A percentile compares a stretch with the other conserved stretches of the same genome.
These are phyloP conservation scores for Vulpes ferrilata DNA, from an alignment of 2,113 vertebrate species.

Conservation along the genomic window DNA sequence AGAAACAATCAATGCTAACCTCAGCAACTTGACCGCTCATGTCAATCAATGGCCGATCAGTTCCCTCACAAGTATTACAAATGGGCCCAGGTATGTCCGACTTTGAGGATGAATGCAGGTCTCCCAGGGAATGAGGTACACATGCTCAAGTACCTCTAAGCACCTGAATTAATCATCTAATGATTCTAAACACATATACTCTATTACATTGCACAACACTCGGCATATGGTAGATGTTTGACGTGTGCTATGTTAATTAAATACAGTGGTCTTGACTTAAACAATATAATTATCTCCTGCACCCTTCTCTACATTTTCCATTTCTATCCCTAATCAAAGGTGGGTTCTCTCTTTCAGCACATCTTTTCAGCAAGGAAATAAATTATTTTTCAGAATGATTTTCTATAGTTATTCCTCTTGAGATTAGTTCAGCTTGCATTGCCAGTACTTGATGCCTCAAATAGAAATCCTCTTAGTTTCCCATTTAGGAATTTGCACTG, in stretches of 20 bases:
- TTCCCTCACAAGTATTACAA: neutral
- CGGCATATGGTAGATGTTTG: neutral
- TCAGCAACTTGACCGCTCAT: neutral
- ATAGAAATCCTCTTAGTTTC: slow-evolving; percentile 11
- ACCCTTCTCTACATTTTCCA: neutral
- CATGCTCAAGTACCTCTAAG: neutral
- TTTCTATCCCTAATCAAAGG: neutral
- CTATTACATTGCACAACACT: neutral
- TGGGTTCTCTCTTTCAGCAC: neutral
- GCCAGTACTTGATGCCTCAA: neutral
- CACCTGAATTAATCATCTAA: neutral
- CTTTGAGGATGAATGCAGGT: neutral
- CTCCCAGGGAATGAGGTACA: neutral
- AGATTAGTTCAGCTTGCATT: neutral
- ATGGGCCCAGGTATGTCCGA: neutral
- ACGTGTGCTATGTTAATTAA: neutral
- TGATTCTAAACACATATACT: neutral
- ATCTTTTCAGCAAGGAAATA: neutral
- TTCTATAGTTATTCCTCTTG: slow-evolving; percentile 33
- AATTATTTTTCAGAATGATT: neutral
- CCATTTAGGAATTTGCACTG: slow-evolving; percentile 30
- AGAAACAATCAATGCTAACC: neutral
- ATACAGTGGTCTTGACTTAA: neutral
- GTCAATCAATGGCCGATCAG: neutral
- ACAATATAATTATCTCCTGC: neutral